phyloP scores from a whole-genome alignment of 2,113 vertebrate genomes.

The Catharus minimus region DNA sequence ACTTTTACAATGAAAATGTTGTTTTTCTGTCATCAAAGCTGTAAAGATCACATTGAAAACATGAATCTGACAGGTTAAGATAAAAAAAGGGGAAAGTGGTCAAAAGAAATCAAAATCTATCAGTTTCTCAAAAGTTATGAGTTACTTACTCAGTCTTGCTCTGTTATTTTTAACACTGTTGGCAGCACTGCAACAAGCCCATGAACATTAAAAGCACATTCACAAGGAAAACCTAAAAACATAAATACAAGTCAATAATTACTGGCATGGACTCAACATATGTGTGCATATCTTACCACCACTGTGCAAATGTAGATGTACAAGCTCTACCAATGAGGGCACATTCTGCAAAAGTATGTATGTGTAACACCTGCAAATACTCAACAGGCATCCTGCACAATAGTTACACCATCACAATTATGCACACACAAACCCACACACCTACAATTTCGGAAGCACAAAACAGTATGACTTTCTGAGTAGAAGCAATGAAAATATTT shows the following conservation, averaged over 20 bases:
- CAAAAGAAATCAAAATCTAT: not conserved
- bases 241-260: not conserved
- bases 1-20: not conserved
- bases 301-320: not conserved
- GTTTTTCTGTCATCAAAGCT: not conserved
- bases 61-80: not conserved
- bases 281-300: not conserved
- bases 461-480: not conserved
- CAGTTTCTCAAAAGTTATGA: not conserved
- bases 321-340: not conserved
- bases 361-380: conserved; percentile 29
- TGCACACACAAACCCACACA: not conserved
- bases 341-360: not conserved
- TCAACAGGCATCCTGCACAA: conserved; percentile 7
- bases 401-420: conserved; percentile 1
- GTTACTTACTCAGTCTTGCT: not conserved
- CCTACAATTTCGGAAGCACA: not conserved
- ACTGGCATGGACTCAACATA: not conserved
- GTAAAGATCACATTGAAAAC: conserved; percentile 25
- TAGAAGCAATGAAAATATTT: conserved; percentile 45
- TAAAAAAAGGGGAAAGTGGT: not conserved
- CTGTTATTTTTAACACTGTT: conserved; percentile 25
- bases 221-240: conserved; percentile 13
- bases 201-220: conserved; percentile 13
- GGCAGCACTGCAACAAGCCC: not conserved